A percentile compares a stretch with the other conserved stretches of the same genome.
phyloP scores from a whole-genome alignment of 2,888 invertebrate genomes.

The Drosophila kokeensis region DNA sequence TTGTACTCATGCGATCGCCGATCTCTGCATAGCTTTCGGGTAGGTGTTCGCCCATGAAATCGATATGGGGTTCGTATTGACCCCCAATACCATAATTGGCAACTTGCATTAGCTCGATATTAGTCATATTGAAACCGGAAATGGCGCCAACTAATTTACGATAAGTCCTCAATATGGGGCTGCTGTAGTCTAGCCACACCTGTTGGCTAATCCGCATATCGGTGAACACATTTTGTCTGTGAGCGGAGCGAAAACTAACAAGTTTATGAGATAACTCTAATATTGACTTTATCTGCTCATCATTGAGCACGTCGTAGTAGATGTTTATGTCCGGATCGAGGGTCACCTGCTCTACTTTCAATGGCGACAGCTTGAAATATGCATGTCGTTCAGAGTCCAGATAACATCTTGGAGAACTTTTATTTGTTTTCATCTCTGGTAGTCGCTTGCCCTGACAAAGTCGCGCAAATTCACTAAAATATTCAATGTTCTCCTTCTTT shows the following conservation, averaged over 20 bases:
- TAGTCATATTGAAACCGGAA: conserved; percentile 92
- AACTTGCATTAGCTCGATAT: conserved; percentile 97
- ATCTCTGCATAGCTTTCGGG: fast-evolving
- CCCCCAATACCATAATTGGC: conserved; percentile 99
- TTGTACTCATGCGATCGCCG: conserved; percentile 94
- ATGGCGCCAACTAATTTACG: conserved; percentile 87
- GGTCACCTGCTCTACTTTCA: conserved; percentile 92
- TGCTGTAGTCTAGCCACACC: conserved; percentile 57
- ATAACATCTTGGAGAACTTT: conserved; percentile 44
- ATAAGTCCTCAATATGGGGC: conserved; percentile 37
- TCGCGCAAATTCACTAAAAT: conserved; percentile 43
- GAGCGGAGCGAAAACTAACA: conserved; percentile 50
- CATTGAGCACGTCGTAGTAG: conserved; percentile 93
- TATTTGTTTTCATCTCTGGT: conserved; percentile 6
- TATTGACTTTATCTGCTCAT: conserved; percentile 91
- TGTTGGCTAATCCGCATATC: conserved; percentile 46
- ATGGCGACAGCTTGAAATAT: conserved; percentile 90
- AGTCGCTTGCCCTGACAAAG: conserved; percentile 65
- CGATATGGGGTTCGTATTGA: conserved; percentile 98
- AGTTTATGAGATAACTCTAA: conserved; percentile 14
- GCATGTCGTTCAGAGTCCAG: conserved; percentile 85
- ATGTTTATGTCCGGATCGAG: conserved; percentile 92
- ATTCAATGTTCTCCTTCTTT: background rate
- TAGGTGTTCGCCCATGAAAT: conserved; percentile 87
- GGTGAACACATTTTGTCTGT: background rate